Base-by-base conservation (phyloP, 1,140 invertebrate genomes). In the Diabrotica virgifera region DNA sequence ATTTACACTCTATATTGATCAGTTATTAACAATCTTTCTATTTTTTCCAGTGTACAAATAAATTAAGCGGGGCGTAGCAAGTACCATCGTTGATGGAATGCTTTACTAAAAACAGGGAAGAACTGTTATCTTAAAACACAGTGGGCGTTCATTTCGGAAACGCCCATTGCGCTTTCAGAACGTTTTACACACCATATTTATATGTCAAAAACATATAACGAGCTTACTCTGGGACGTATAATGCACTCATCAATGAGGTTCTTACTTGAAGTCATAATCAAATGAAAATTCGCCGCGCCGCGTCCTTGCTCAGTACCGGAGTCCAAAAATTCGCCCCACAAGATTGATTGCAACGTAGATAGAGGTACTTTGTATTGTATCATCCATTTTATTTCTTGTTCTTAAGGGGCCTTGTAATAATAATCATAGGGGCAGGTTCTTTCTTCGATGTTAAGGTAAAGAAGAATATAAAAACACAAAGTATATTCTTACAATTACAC, bases 131-230 rank as follows among this genome's bases (percentile, higher is more conserved):
- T 65, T 65, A 60, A 65, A 65, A 65, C 52, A 65, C 52, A 54
- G 64, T 61, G 58, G 64, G 64, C 64, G 64, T 65, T 50, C 35
- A 65, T 65, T 65, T 65, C 53, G 59, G 64, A 54, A 60, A 60
- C 64, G 64, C 64, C 64, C 58, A 65, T 65, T 40, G 40, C 14
- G 58, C 64, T 61, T 40, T 61, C 63, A 64, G 59, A 65, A 61
- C 58, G 53, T 61, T 65, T 65, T 65, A 61, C 64, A 65, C 64
- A 61, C 59, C 37, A 61, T 65, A 65, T 65, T 65, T 65, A 65
- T 65, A 63, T 63, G 62, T 63, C 62, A 63, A 63, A 63, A 63
- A 14, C 35, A 14, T 35, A 51, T 60, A 60, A 50, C 59, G 59
- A 50, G 38, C 59, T 13, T 51, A 60, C 46, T 12, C 55, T 57